Evolutionary conservation across 2,797 vertebrate genomes (phyloP).

Genomic region (Anguilla anguilla): DNA sequence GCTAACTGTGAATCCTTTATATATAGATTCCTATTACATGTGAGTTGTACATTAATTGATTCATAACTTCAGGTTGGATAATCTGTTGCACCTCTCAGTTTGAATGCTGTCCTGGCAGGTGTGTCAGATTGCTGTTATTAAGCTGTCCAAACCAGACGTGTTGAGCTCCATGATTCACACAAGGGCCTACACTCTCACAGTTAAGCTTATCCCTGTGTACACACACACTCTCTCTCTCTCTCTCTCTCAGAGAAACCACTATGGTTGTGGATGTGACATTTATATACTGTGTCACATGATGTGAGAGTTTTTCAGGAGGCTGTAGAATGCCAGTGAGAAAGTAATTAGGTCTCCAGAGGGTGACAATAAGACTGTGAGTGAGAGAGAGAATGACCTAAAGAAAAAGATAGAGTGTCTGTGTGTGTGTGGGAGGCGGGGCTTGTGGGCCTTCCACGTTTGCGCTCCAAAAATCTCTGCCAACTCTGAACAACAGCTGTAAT

Average conservation of each 20-base stretch:
- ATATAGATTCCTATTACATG: too few relatives aligned
- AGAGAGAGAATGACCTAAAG: not conserved
- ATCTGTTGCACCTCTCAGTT: too few relatives aligned
- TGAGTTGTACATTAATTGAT: too few relatives aligned
- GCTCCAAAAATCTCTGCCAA: too few relatives aligned
- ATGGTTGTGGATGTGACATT: not conserved
- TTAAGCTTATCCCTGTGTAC: not conserved
- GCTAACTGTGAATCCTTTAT: too few relatives aligned
- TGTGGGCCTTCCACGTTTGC: not conserved
- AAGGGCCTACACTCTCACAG: not conserved
- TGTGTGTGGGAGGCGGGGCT: not conserved
- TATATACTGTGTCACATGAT: not conserved
- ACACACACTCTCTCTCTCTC: not conserved
- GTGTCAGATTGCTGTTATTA: constrained; percentile 7
- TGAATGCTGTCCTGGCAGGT: not conserved
- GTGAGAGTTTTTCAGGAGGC: not conserved
- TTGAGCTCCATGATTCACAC: not conserved
- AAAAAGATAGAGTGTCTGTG: not conserved
- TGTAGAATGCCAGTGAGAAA: not conserved
- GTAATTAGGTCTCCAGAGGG: not conserved
- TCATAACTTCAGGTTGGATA: too few relatives aligned
- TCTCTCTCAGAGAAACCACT: too few relatives aligned
- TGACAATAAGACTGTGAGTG: not conserved
- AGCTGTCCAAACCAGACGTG: not conserved
- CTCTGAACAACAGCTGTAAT: too few relatives aligned